Percentiles rank a stretch among this genome's conserved stretches.
phyloP scores from a whole-genome alignment of 30 jellyfish, hydroid and myxozoan species.

The Chironex yamaguchii region DNA sequence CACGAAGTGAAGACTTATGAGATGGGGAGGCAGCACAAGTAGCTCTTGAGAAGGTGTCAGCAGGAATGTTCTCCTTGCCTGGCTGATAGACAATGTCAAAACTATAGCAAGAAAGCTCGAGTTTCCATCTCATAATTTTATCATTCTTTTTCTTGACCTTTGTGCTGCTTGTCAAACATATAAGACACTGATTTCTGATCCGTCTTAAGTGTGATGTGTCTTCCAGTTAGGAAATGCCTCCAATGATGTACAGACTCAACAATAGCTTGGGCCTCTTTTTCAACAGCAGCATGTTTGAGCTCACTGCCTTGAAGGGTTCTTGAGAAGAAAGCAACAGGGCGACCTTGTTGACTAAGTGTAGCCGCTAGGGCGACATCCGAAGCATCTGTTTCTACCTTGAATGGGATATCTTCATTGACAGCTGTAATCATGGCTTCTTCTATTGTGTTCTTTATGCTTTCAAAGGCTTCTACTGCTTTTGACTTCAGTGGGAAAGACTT shows the following conservation, averaged over 20 bases:
- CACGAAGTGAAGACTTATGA: neutral
- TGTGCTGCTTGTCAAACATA: slow-evolving; percentile 18
- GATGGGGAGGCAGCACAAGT: neutral
- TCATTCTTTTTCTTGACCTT: slow-evolving; percentile 41
- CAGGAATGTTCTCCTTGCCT: slow-evolving; percentile 37
- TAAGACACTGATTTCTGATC: too few species aligned
- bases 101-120: slow-evolving; percentile 36
- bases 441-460: slow-evolving; percentile 5
- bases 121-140: slow-evolving; percentile 27
- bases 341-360: slow-evolving; percentile 4
- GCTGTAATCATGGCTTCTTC: slow-evolving; percentile 16
- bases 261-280: slow-evolving; percentile 31
- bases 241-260: too few species aligned
- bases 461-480: neutral
- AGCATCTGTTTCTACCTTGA: too few species aligned
- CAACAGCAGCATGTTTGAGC: slow-evolving; percentile 40
- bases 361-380: too few species aligned
- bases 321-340: slow-evolving; percentile 29
- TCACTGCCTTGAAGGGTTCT: slow-evolving; percentile 43
- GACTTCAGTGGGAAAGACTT: slow-evolving; percentile 39
- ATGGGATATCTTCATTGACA: slow-evolving; percentile 13
- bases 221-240: too few species aligned
- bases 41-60: slow-evolving; percentile 45
- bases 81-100: slow-evolving; percentile 21
- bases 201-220: too few species aligned